Conservation (phyloP, 2,113 vertebrate species). For the Anoplopoma fimbria region DNA sequence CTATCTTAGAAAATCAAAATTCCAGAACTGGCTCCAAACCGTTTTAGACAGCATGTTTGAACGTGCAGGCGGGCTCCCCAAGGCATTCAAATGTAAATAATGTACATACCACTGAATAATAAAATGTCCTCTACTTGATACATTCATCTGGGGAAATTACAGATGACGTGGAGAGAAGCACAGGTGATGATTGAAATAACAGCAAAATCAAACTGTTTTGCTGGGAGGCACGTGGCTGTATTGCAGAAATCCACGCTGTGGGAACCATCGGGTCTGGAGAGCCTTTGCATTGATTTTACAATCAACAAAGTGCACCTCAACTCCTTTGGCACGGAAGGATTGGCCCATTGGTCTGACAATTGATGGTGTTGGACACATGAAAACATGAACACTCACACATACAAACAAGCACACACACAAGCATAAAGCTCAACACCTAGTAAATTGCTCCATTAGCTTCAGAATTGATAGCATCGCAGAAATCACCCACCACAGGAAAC, state of each 20-base stretch:
- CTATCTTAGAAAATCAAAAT: slow-evolving; percentile 35
- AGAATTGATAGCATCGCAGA: slow-evolving; percentile 54
- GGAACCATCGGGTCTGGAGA: slow-evolving; percentile 33
- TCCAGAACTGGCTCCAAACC: background rate
- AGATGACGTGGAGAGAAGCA: background rate
- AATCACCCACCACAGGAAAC: slow-evolving; percentile 18
- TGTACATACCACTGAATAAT: slow-evolving; percentile 1
- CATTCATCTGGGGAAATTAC: background rate
- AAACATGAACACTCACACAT: slow-evolving; percentile 32
- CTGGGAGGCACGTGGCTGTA: slow-evolving; percentile 1
- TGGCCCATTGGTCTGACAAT: slow-evolving; percentile 58
- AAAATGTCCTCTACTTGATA: background rate
- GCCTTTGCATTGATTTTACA: slow-evolving; percentile 67
- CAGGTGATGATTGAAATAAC: slow-evolving; percentile 4
- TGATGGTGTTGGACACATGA: slow-evolving; percentile 46
- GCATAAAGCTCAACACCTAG: slow-evolving; percentile 34
- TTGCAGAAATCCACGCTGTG: slow-evolving; percentile 16
- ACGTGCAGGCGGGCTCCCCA: slow-evolving; percentile 22
- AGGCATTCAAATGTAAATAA: slow-evolving; percentile 15
- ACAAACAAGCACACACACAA: slow-evolving; percentile 9
- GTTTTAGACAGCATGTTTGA: slow-evolving; percentile 30
- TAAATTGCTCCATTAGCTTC: slow-evolving; percentile 65
- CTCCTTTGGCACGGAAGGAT: slow-evolving; percentile 27
- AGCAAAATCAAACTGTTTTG: slow-evolving; percentile 24
- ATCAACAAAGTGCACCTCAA: slow-evolving; percentile 54